Evolutionary conservation across 2,113 vertebrate genomes (phyloP).

Genomic region (Callipepla squamata): DNA sequence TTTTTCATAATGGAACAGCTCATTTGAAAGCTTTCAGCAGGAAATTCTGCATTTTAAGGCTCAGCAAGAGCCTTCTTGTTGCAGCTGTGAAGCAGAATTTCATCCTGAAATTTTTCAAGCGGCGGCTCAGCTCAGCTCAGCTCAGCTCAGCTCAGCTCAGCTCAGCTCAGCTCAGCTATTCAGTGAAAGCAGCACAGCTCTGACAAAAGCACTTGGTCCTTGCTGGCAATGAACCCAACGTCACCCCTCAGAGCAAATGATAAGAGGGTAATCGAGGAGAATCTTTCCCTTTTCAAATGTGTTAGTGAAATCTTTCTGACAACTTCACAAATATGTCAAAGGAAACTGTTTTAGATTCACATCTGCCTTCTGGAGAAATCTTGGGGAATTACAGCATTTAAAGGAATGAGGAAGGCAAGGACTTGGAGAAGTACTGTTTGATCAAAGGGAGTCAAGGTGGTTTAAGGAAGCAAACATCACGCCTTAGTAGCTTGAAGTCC

Average conservation of each 20-base stretch:
- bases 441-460: constrained; percentile 5
- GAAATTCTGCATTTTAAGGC: constrained; percentile 51
- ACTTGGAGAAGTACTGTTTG: background rate
- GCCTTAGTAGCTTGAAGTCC: background rate
- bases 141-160: background rate
- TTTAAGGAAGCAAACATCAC: constrained; percentile 26
- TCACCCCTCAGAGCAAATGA: background rate
- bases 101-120: background rate
- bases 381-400: background rate
- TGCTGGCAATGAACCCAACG: background rate
- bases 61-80: background rate
- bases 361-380: constrained; percentile 32
- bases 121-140: background rate
- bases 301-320: background rate
- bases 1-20: constrained; percentile 64
- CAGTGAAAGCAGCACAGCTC: background rate
- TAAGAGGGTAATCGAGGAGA: background rate
- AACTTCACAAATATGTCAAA: background rate
- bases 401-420: background rate
- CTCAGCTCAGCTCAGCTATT: background rate
- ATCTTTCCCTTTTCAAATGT: background rate
- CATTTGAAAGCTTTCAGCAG: constrained; percentile 58
- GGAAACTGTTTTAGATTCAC: background rate
- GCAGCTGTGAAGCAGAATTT: constrained; percentile 22
- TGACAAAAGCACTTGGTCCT: background rate